Evolutionary conservation across 1,140 invertebrate genomes (phyloP).

Genomic region (Zaprionus inermis): DNA sequence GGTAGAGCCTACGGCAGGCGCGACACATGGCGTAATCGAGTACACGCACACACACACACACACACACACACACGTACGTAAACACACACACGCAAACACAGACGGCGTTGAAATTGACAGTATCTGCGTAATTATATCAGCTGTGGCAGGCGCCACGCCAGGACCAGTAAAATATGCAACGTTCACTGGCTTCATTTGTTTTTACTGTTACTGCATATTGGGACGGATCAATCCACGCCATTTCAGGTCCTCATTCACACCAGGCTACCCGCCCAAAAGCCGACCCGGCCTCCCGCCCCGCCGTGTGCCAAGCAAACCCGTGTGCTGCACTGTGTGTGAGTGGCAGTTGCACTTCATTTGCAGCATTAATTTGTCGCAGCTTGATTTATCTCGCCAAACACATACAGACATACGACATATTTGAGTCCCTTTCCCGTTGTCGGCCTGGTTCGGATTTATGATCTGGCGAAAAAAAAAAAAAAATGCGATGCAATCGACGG

Average conservation of each 20-base stretch:
- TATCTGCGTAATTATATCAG: slow-evolving; percentile 80
- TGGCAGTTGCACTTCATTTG: slow-evolving; percentile 81
- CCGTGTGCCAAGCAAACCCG: too few species aligned
- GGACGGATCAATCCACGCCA: slow-evolving; percentile 42
- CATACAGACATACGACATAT: not conserved
- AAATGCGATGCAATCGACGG: slow-evolving; percentile 73
- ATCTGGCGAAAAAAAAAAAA: slow-evolving; percentile 49
- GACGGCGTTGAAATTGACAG: slow-evolving; percentile 67
- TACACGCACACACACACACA: not conserved
- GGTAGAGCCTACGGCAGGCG: slow-evolving; percentile 22
- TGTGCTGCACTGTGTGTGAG: slow-evolving; percentile 22
- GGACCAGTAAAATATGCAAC: slow-evolving; percentile 74
- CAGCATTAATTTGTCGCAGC: slow-evolving; percentile 80
- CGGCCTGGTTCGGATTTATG: slow-evolving; percentile 58
- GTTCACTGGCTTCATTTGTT: slow-evolving; percentile 82
- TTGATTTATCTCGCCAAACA: slow-evolving; percentile 71
- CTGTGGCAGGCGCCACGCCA: slow-evolving; percentile 46
- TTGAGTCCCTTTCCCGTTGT: too few species aligned
- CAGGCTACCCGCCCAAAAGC: too few species aligned
- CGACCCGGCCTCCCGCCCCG: too few species aligned
- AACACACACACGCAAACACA: slow-evolving; percentile 7
- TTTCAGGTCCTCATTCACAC: slow-evolving; percentile 33
- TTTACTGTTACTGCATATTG: slow-evolving; percentile 83
- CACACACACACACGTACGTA: slow-evolving; percentile 1
- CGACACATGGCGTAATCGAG: slow-evolving; percentile 6